Conservation (phyloP, 2,888 invertebrate species). For the Eulithis testata region DNA sequence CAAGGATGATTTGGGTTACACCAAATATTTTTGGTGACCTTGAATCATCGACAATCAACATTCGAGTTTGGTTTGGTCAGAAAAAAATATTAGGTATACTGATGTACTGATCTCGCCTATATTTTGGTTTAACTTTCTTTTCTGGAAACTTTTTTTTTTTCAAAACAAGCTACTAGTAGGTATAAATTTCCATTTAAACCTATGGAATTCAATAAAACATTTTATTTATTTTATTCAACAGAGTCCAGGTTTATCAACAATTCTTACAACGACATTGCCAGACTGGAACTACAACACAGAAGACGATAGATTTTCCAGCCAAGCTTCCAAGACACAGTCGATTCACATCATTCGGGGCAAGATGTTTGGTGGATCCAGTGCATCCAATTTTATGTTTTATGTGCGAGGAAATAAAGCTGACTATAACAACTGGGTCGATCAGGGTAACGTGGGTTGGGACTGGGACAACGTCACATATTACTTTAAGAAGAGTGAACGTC, state of each 20-base stretch:
- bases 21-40: too few species aligned
- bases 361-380: slow-evolving; percentile 87
- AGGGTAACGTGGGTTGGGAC: slow-evolving; percentile 82
- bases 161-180: too few species aligned
- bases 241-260: slow-evolving; percentile 57
- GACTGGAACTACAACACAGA: slow-evolving; percentile 58
- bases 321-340: slow-evolving; percentile 48
- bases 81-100: too few species aligned
- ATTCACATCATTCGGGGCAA: slow-evolving; percentile 84
- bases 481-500: slow-evolving; percentile 60
- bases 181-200: too few species aligned
- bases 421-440: slow-evolving; percentile 78
- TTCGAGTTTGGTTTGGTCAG: too few species aligned
- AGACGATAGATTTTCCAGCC: slow-evolving; percentile 58
- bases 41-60: too few species aligned
- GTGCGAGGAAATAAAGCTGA: slow-evolving; percentile 86
- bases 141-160: too few species aligned
- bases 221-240: slow-evolving; percentile 47
- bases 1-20: too few species aligned
- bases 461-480: slow-evolving; percentile 56
- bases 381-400: slow-evolving; percentile 87
- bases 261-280: slow-evolving; percentile 49
- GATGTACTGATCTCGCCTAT: too few species aligned
- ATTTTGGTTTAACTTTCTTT: too few species aligned
- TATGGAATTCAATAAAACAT: too few species aligned